phyloP scores from a whole-genome alignment of 2,113 vertebrate genomes.

The Sinocyclocheilus anshuiensis region DNA sequence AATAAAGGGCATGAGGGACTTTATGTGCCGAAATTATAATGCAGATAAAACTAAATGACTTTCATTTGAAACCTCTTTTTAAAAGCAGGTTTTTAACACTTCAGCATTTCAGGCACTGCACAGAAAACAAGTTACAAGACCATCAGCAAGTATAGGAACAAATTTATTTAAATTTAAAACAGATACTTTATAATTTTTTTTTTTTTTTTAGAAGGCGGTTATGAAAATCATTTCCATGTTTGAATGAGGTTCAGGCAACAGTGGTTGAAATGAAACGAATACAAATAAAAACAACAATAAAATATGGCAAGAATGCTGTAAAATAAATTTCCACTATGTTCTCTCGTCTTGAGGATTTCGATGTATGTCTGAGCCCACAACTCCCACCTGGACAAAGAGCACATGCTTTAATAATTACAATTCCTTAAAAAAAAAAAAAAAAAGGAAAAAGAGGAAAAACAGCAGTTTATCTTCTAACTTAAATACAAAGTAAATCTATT shows the following conservation, averaged over 20 bases:
- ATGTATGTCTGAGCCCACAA: slow-evolving; percentile 74
- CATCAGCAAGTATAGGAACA: slow-evolving; percentile 83
- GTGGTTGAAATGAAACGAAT: slow-evolving; percentile 78
- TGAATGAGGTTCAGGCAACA: slow-evolving; percentile 87
- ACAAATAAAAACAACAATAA: slow-evolving; percentile 64
- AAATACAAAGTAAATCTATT: slow-evolving; percentile 79
- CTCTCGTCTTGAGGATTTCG: slow-evolving; percentile 65
- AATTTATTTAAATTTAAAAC: slow-evolving; percentile 86
- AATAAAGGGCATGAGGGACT: not conserved
- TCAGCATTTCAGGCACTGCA: not conserved
- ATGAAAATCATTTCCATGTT: slow-evolving; percentile 84
- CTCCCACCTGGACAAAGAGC: slow-evolving; percentile 76
- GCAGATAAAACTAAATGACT: too few species aligned
- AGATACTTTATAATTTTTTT: slow-evolving; percentile 74
- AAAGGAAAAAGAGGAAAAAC: slow-evolving; percentile 62
- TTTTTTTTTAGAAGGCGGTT: slow-evolving; percentile 82
- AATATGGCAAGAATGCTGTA: slow-evolving; percentile 80
- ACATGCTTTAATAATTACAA: slow-evolving; percentile 80
- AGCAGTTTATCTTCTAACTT: slow-evolving; percentile 76
- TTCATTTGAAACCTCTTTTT: too few species aligned
- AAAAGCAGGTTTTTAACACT: not conserved
- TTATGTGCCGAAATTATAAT: too few species aligned
- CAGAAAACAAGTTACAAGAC: slow-evolving; percentile 62
- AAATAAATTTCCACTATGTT: slow-evolving; percentile 75
- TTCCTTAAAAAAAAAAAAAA: slow-evolving; percentile 59